Evolutionary conservation across 2,888 invertebrate species (phyloP).

Genomic region (Sphaeridia pumilis): DNA sequence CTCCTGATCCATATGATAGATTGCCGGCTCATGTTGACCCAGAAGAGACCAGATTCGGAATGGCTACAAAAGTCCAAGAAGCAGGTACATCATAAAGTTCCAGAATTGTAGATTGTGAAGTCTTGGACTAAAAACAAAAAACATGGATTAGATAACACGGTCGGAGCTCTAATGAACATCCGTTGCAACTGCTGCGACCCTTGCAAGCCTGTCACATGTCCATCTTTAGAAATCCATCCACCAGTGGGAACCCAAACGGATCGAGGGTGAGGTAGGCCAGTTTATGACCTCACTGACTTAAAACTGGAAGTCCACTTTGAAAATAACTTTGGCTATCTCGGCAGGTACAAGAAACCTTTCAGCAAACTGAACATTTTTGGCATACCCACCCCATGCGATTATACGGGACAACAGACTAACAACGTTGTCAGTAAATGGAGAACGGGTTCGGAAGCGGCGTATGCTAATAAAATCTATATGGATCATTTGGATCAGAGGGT

Average conservation of each 20-base stretch:
- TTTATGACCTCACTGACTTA: background rate
- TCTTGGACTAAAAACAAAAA: too few species aligned
- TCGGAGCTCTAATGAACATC: background rate
- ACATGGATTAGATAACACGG: background rate
- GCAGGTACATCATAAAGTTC: too few species aligned
- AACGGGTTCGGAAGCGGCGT: constrained; percentile 25
- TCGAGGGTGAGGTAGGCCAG: background rate
- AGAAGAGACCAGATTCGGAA: constrained; percentile 41
- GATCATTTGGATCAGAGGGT: constrained; percentile 31
- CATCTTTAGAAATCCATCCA: background rate
- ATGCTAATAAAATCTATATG: constrained; percentile 28
- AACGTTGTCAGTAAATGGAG: constrained; percentile 29
- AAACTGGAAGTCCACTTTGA: too few species aligned
- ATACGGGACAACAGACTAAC: constrained; percentile 24
- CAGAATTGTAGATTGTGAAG: too few species aligned
- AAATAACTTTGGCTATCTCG: too few species aligned
- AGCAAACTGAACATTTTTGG: constrained; percentile 26
- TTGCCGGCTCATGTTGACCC: constrained; percentile 43
- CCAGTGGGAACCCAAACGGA: background rate
- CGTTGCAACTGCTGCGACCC: background rate
- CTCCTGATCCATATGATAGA: constrained; percentile 41
- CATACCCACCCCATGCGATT: constrained; percentile 27
- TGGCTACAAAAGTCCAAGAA: constrained; percentile 21
- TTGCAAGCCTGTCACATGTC: constrained; percentile 1
- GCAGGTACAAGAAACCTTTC: constrained; percentile 22